These are phyloP conservation scores for Centropyge bicolor DNA, from an alignment of 2,797 vertebrate species.

Conservation along the genomic window DNA sequence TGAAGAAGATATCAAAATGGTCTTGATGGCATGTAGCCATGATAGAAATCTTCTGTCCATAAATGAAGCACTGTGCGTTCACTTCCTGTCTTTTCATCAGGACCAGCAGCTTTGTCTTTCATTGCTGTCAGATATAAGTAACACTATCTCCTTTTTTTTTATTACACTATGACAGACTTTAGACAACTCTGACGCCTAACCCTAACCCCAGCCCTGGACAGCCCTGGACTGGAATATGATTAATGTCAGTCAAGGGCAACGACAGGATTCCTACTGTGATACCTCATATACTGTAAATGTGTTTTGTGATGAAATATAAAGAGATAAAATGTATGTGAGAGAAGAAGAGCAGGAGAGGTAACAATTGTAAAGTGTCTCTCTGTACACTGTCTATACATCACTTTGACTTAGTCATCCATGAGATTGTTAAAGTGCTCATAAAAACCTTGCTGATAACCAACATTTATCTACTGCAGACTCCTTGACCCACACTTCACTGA, in stretches of 20 bases:
- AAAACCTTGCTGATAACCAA: slow-evolving; percentile 41
- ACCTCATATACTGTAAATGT: slow-evolving; percentile 7
- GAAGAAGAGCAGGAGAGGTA: background rate
- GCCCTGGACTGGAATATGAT: background rate
- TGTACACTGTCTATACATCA: slow-evolving; percentile 12
- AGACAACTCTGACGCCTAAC: background rate
- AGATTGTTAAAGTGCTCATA: slow-evolving; percentile 34
- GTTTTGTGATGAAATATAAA: background rate
- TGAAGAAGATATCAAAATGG: no score
- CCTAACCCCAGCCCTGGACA: no score
- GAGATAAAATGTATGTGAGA: slow-evolving; percentile 13
- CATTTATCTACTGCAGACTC: slow-evolving; percentile 44
- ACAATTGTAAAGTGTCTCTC: slow-evolving; percentile 3
- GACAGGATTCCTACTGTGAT: slow-evolving; percentile 3
- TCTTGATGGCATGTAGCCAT: no score
- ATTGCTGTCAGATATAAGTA: background rate
- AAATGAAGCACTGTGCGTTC: no score
- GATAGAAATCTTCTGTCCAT: no score
- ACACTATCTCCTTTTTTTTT: background rate
- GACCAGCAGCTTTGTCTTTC: background rate
- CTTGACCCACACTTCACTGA: slow-evolving; percentile 29
- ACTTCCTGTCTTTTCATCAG: background rate
- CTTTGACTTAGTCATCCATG: slow-evolving; percentile 10
- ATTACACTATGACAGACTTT: background rate
- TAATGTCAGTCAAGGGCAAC: background rate